Percentiles rank a stretch among this genome's conserved stretches.
phyloP scores from a whole-genome alignment of 2,797 vertebrate genomes.

The Muraenolepis orangiensis region DNA sequence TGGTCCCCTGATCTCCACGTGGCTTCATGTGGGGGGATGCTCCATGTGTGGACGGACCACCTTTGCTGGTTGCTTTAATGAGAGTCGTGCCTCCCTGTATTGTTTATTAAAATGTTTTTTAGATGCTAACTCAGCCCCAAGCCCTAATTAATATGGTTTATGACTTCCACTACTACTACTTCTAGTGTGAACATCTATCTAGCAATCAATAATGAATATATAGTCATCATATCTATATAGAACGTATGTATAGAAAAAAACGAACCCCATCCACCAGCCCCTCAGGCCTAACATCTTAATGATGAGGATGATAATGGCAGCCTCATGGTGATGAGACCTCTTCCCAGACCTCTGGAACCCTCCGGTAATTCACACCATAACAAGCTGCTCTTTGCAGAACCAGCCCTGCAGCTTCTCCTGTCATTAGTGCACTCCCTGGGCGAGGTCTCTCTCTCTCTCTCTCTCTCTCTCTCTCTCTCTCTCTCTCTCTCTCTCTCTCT shows the following conservation, averaged over 20 bases:
- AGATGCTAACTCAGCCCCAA: background rate
- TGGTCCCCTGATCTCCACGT: constrained; percentile 5
- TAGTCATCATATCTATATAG: background rate
- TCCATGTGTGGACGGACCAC: background rate
- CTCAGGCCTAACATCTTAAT: background rate
- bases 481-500: constrained; percentile 3
- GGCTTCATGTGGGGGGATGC: constrained; percentile 8
- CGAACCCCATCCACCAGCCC: background rate
- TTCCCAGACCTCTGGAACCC: background rate
- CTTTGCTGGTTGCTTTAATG: background rate
- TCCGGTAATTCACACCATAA: background rate
- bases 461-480: background rate
- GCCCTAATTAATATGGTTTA: background rate
- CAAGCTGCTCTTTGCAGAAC: background rate
- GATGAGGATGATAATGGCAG: background rate
- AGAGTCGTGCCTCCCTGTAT: background rate
- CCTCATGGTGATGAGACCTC: background rate
- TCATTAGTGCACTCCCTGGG: background rate
- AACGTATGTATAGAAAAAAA: background rate
- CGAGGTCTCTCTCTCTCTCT: constrained; percentile 11
- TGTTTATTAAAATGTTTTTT: background rate
- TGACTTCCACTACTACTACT: no score
- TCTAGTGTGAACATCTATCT: background rate
- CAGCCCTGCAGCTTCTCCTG: background rate
- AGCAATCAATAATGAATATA: background rate